phyloP scores from a whole-genome alignment of 2,113 vertebrate genomes.

The Burhinus bistriatus region DNA sequence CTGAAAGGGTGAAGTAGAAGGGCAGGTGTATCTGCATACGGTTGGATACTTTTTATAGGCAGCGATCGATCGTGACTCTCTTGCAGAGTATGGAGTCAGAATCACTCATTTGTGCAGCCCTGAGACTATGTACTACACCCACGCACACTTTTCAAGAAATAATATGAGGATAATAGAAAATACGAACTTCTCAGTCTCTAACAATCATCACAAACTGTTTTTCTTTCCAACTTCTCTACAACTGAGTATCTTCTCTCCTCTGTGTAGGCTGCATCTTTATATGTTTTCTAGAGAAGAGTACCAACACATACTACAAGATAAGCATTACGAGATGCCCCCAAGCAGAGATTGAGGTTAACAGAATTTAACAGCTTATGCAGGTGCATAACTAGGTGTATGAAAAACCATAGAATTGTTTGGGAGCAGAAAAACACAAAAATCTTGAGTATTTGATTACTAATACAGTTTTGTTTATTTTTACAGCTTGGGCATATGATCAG shows the following conservation, averaged over 20 bases:
- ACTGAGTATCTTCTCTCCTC: background rate
- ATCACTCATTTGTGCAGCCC: background rate
- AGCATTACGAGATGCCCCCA: background rate
- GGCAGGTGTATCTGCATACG: fast-evolving
- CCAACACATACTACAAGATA: background rate
- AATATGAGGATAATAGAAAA: background rate
- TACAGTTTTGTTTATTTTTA: background rate
- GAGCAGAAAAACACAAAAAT: background rate
- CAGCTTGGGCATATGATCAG: background rate
- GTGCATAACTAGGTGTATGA: background rate
- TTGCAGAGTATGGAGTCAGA: background rate
- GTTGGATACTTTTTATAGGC: background rate
- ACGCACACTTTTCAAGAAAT: background rate
- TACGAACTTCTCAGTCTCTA: background rate
- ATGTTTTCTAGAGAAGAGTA: background rate
- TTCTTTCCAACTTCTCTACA: background rate
- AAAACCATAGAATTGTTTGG: background rate
- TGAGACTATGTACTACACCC: background rate
- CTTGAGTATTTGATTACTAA: background rate
- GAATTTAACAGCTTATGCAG: background rate
- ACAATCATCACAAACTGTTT: background rate
- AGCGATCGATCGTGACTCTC: background rate
- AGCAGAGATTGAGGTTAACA: background rate
- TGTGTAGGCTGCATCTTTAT: background rate
- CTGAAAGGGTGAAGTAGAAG: background rate